Evolutionary conservation across 2,888 invertebrate genomes (phyloP), one percentile per base, ranked within the genome.

Genomic region (Clivina fossor): DNA sequence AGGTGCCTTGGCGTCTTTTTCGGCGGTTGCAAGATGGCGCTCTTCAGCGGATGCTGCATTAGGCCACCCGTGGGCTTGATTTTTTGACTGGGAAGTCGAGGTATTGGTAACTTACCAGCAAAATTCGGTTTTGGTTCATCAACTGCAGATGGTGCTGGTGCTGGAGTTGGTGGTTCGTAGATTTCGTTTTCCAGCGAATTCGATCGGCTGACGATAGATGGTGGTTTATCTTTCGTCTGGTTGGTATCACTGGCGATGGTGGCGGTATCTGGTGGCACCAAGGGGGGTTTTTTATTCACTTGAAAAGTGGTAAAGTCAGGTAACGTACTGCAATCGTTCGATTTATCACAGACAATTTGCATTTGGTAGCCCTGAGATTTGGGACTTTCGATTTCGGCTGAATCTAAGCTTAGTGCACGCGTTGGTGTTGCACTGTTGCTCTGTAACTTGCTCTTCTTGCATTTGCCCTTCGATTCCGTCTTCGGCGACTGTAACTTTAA

Each of bases 301-400:
- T 74, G 73, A 65, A 74, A 74, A 72, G 72, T 71, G 63, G 72
- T 71, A 65, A 74, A 74, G 66, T 74, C 74, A 72, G 74, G 74
- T 73, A 74, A 72, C 72, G 68, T 62, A 66, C 71, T 63, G 56
- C 43, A 43, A 44, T 53, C 53, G 53, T 53, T 53, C 61, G 71
- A 66, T 69, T 69, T 72, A 73, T 74, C 73, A 74, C 73, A 73
- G 70, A 69, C 68, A 63, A 35, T 53, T 35, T 53, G 43, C 44
- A 65, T 61, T 67, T 68, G 64, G 68, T 65, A 64, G 66, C 69
- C 68, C 65, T 71, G 69, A 69, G 69, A 64, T 65, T 53, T 53
- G 22, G 67, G 66, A 66, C 67, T 53, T 41, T 37, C 53, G 26
- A 33, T 44, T 8, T 44, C 46, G 30, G 59, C 60, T 33, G 61